Evolutionary conservation across 2,113 vertebrate species (phyloP).

Genomic region (Serinus canaria): DNA sequence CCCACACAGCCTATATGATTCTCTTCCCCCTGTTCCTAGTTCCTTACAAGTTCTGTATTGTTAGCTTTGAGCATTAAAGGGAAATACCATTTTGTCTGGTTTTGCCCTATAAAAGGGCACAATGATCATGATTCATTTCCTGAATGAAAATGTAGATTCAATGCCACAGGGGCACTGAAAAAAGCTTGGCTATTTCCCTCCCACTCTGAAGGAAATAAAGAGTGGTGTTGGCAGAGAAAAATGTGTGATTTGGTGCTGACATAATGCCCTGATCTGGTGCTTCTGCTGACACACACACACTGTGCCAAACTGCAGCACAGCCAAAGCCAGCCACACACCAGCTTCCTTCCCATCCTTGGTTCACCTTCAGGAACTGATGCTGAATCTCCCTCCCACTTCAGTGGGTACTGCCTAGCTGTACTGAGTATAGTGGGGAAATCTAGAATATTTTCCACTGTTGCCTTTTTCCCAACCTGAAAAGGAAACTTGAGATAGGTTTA

Average conservation of each 20-base stretch:
- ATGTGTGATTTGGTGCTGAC: not conserved
- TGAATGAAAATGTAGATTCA: not conserved
- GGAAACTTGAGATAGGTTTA: not conserved
- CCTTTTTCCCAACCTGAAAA: not conserved
- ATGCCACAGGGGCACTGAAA: not conserved
- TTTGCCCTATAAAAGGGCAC: not conserved
- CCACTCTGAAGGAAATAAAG: not conserved
- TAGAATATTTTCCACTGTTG: not conserved
- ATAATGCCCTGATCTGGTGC: not conserved
- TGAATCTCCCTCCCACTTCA: not conserved
- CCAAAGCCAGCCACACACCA: not conserved
- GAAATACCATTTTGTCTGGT: not conserved
- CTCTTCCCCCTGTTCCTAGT: not conserved
- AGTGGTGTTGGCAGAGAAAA: not conserved
- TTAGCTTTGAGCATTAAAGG: not conserved
- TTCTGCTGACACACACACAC: not conserved
- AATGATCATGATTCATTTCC: not conserved
- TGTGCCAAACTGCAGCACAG: not conserved
- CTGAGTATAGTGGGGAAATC: not conserved
- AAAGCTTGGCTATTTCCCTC: not conserved
- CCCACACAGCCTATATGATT: not conserved
- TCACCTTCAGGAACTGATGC: not conserved
- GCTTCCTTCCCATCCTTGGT: not conserved
- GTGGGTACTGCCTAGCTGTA: not conserved
- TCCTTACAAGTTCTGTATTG: not conserved